Base-by-base conservation (phyloP, 2,797 vertebrate species). In the Macropodus opercularis region DNA sequence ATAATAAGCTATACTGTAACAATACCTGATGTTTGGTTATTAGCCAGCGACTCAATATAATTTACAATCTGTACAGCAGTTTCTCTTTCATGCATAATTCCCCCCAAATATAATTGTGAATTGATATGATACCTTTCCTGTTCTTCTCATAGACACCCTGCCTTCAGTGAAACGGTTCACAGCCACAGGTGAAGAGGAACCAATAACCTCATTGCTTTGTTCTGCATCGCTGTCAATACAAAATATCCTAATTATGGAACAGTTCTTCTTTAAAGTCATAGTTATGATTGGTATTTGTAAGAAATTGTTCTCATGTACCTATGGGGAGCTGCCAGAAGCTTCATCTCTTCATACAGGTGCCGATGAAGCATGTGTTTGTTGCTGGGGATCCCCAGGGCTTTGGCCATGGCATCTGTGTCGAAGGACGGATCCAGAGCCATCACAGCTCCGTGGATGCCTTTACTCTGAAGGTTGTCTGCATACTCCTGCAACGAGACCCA, bases 271-370 rank as follows among this genome's bases (percentile, higher is more conserved):
- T 3, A 42, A 22, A 43, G 10, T 18, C 17, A 32, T 13, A 18
- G 1, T 2, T 41, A 40, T 13, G 21, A 7, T 7, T 35, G 23
- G 5, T 39, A 39, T 17, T 23, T 22, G 18, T 10, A 19, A 24
- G 21, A 15, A 29, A n/a, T n/a, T 5, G 26, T 50, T 50, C 38
- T 8, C 23, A 48, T 72, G 56, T 67, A 94, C 94, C 84, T 90
- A 71, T 85, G 83, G 0, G 90, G 79, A 29, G 83, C 76, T 31
- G 92, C 62, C 7, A 95, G 63, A 4, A 86, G 69, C 10, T 90
- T 94, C 88, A 95, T 91, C 83, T 95, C 94, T 58, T 95, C 92
- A 0, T 89, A 91, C 35, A 95, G 90, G 73, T 95, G 94, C 2
- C 92, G 87, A 36, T 93, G 89, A 52, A 95, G 86, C 87, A 94